Base-by-base conservation (phyloP, 2,888 invertebrate species). In the Chalcosyrphus nemorum region DNA sequence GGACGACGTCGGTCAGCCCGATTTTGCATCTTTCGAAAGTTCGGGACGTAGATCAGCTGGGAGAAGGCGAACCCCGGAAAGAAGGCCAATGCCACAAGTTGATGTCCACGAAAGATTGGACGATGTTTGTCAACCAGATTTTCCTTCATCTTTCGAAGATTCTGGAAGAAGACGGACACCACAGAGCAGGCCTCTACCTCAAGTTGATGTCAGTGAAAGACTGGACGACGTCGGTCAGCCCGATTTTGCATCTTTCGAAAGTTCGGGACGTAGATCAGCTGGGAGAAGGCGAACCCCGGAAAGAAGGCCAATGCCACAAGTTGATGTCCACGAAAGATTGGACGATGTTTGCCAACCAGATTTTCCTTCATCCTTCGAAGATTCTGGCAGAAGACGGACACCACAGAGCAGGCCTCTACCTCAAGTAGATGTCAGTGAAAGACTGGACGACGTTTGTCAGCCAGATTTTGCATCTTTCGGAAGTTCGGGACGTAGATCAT, bases 331-430 rank as follows among this genome's bases (percentile, higher is more conserved):
- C 11, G 68, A 68, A 19, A 41, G 17, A 4, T 4, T 68, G 2
- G 21, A 29, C 5, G 21, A 56, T 7, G 32, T 68, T 15, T 19
- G 38, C 19, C 54, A 61, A 5, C 76, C 76, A 13, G 24, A 70
- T 0, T 77, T 47, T 27, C 11, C 59, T 2, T 1, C 17, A 6
- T 56, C 59, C 2, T 29, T 77, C n/a, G 54, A 63, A 15, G 29
- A 38, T 2, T 32, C 61, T 5, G 11, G 2, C 2, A 24, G 29
- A 4, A 32, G 17, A 5, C 19, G 47, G 1, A 47, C 21, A 6
- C 13, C n/a, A 0, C 11, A 41, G 5, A 29, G n/a, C 15, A 27
- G 27, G 15, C 7, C 9, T 0, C 29, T 41, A 11, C 47, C 50
- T 27, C 50, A 43, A 15, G 19, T 11, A 3, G 29, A 66, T 7